phyloP scores from a whole-genome alignment of 2,113 vertebrate genomes.

The Bos taurus region ARS-UCD2.0 NC_037339.1:81250001-81250500 shows the following conservation, averaged over 20 bases:
- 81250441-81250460: neutral
- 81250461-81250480: neutral
- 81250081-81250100: neutral
- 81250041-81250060: neutral
- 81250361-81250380: neutral
- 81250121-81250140: neutral
- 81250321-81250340: neutral
- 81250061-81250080: too few species aligned
- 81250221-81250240: neutral
- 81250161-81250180: neutral
- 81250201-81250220: neutral
- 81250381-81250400: accelerated
- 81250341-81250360: neutral
- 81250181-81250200: neutral
- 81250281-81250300: neutral
- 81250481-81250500: neutral
- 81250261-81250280: neutral
- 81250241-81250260: neutral
- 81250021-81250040: neutral
- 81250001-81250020: neutral
- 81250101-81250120: neutral
- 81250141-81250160: neutral
- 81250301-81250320: neutral
- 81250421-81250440: neutral
- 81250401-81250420: neutral